Conservation (phyloP, 2,888 invertebrate species). For the Malachius bipustulatus region DNA sequence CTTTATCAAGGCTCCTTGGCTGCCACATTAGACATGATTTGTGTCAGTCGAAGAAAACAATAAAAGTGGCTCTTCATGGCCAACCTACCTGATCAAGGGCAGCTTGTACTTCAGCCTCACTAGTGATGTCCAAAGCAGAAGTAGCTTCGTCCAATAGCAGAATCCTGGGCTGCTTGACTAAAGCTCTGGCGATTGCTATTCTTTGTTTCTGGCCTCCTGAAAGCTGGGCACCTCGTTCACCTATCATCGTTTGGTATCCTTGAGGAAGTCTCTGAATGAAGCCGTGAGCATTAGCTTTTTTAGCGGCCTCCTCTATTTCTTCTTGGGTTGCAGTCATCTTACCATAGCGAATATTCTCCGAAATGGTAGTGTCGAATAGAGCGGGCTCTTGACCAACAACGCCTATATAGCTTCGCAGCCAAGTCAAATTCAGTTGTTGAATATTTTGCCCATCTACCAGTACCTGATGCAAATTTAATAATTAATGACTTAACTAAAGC, state of each 20-base stretch:
- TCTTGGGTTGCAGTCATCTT: slow-evolving; percentile 48
- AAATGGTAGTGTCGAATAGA: slow-evolving; percentile 66
- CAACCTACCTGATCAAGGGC: slow-evolving; percentile 55
- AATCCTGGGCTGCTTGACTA: slow-evolving; percentile 68
- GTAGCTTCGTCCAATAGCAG: slow-evolving; percentile 78
- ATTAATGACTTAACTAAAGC: too few relatives aligned
- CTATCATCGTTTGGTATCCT: slow-evolving; percentile 72
- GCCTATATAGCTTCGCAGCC: slow-evolving; percentile 64
- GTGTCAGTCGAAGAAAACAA: too few relatives aligned
- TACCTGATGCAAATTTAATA: too few relatives aligned
- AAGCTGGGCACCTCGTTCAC: slow-evolving; percentile 72
- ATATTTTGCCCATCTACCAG: slow-evolving; percentile 52
- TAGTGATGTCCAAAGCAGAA: slow-evolving; percentile 76
- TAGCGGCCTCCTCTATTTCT: slow-evolving; percentile 58
- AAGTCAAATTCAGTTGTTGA: slow-evolving; percentile 53
- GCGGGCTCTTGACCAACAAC: slow-evolving; percentile 78
- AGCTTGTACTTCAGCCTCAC: slow-evolving; percentile 75
- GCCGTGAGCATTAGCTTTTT: slow-evolving; percentile 63
- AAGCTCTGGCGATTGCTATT: slow-evolving; percentile 72
- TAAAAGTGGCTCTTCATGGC: too few relatives aligned
- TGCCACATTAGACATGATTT: too few relatives aligned
- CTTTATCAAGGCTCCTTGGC: too few relatives aligned
- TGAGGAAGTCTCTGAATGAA: slow-evolving; percentile 63
- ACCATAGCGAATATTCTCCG: slow-evolving; percentile 71
- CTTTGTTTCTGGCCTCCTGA: too few relatives aligned